A percentile compares a stretch with the other conserved stretches of the same genome.
phyloP scores from a whole-genome alignment of 2,888 invertebrate genomes.

The Pelosia muscerda region DNA sequence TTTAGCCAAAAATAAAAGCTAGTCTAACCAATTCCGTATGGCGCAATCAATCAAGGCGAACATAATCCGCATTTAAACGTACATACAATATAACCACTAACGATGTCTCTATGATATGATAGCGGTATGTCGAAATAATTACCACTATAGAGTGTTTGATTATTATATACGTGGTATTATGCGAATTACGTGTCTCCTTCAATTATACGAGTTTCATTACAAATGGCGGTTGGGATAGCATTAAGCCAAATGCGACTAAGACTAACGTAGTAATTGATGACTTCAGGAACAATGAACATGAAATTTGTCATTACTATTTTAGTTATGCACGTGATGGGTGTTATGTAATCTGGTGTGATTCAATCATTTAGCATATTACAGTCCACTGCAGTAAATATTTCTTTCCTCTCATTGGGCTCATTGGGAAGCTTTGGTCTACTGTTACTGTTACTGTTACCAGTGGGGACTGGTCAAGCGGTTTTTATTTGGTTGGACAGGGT shows the following conservation, averaged over 20 bases:
- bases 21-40: background rate
- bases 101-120: constrained; percentile 49
- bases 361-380: no score
- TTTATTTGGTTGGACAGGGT: no score
- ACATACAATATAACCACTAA: constrained; percentile 52
- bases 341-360: background rate
- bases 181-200: constrained; percentile 45
- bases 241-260: constrained; percentile 17
- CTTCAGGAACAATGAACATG: constrained; percentile 2
- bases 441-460: no score
- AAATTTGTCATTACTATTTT: background rate
- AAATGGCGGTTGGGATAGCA: constrained; percentile 21
- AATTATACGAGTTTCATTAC: constrained; percentile 39
- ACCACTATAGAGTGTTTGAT: constrained; percentile 50
- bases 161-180: constrained; percentile 33
- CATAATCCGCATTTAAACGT: constrained; percentile 52
- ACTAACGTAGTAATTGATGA: constrained; percentile 8
- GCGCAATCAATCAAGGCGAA: constrained; percentile 54
- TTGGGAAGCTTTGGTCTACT: no score
- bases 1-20: background rate
- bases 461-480: no score
- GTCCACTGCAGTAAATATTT: no score
- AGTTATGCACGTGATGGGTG: background rate
- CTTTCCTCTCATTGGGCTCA: no score
- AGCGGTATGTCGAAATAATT: constrained; percentile 52